Conservation (phyloP, 2,888 invertebrate genomes). For the Meteorus cinctellus region DNA sequence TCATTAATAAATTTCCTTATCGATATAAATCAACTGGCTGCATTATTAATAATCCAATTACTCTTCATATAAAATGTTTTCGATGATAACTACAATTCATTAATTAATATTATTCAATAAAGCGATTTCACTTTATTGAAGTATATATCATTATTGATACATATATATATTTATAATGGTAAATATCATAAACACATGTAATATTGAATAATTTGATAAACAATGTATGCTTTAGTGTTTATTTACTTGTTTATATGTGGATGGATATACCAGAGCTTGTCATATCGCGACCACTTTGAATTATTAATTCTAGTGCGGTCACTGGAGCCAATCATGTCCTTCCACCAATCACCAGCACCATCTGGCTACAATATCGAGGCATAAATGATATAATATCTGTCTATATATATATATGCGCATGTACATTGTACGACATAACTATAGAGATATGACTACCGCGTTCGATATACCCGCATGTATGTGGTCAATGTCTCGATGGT, state of each 20-base stretch:
- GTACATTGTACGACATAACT: constrained; percentile 6
- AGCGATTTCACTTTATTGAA: no score
- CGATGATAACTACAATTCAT: neutral
- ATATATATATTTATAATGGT: neutral
- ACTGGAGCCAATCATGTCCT: constrained; percentile 66
- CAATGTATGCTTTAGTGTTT: neutral
- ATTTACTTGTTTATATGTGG: neutral
- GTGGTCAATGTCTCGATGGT: constrained; percentile 8
- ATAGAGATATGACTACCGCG: constrained; percentile 12
- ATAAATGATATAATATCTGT: constrained; percentile 46
- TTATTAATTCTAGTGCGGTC: constrained; percentile 63
- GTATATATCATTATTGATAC: neutral
- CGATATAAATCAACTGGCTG: neutral
- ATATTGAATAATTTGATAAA: neutral
- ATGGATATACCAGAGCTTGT: neutral
- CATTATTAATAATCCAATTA: neutral
- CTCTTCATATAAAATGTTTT: neutral
- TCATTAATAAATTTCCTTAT: neutral
- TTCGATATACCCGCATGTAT: constrained; percentile 19
- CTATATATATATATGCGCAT: neutral
- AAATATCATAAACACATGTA: neutral
- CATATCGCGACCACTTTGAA: constrained; percentile 56
- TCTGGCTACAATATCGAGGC: constrained; percentile 48
- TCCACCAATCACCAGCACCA: constrained; percentile 54
- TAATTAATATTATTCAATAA: neutral